Evolutionary conservation across 1,140 invertebrate species (phyloP).

Genomic region (Conus betulinus): DNA sequence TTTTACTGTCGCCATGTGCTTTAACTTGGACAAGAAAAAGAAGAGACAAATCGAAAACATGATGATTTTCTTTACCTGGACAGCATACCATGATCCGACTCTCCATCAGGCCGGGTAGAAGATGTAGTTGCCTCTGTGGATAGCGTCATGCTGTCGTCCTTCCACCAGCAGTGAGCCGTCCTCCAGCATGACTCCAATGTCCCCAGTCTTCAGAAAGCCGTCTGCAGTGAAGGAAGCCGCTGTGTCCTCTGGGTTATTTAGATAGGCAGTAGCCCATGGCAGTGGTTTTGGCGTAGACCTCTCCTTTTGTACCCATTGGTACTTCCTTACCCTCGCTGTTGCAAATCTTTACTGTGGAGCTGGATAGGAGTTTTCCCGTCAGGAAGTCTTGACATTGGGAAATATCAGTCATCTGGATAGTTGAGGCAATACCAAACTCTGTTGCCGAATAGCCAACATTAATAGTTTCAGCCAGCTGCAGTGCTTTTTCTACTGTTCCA

Average conservation of each 20-base stretch:
- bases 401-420: neutral
- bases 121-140: slow-evolving; percentile 7
- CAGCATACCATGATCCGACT: neutral
- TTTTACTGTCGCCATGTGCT: no score
- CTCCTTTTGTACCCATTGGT: neutral
- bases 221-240: slow-evolving; percentile 30
- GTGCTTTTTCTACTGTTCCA: neutral
- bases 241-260: neutral
- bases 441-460: neutral
- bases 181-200: slow-evolving; percentile 2
- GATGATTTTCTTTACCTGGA: neutral
- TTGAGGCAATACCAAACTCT: neutral
- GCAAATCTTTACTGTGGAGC: neutral
- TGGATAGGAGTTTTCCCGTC: neutral
- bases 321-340: neutral
- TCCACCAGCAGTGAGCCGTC: slow-evolving; percentile 17
- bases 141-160: neutral
- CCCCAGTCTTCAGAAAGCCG: slow-evolving; percentile 23
- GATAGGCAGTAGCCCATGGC: neutral
- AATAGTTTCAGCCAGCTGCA: neutral
- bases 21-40: no score
- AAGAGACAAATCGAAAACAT: no score
- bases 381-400: neutral
- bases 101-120: slow-evolving; percentile 29
- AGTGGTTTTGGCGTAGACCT: neutral